phyloP scores from a whole-genome alignment of 1,140 invertebrate species.

The Drosophila virilis region DNA sequence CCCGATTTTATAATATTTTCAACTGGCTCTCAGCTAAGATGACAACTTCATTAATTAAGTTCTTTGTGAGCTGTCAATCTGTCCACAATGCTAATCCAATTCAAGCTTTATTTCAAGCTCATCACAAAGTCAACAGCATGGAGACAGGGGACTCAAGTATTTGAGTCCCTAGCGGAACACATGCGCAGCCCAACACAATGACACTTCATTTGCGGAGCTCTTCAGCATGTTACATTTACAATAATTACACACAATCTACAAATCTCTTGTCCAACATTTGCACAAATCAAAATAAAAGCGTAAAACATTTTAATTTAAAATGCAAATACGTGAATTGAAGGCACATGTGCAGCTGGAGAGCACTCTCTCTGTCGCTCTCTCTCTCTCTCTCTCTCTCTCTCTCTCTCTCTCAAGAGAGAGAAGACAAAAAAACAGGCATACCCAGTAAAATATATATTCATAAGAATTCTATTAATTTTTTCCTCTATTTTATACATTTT shows the following conservation, averaged over 20 bases:
- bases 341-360: constrained; percentile 30
- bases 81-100: constrained; percentile 27
- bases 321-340: constrained; percentile 41
- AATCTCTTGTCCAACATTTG: constrained; percentile 53
- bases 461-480: constrained; percentile 63
- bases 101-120: constrained; percentile 22
- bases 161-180: background rate
- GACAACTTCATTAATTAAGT: constrained; percentile 40
- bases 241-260: constrained; percentile 54
- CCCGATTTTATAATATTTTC: background rate
- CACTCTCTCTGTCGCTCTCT: background rate
- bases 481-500: constrained; percentile 10
- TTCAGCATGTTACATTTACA: constrained; percentile 42
- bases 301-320: constrained; percentile 46
- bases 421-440: background rate
- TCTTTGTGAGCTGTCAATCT: constrained; percentile 20
- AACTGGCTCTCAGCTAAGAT: background rate
- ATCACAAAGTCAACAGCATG: constrained; percentile 34
- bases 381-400: background rate
- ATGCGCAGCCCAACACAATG: constrained; percentile 19
- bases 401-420: background rate
- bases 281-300: constrained; percentile 43
- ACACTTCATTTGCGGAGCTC: constrained; percentile 33
- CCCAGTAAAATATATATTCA: constrained; percentile 44
- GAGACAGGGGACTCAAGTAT: background rate